Conservation (phyloP, 2,888 invertebrate species). For the Stenoptilia bipunctidactyla region DNA sequence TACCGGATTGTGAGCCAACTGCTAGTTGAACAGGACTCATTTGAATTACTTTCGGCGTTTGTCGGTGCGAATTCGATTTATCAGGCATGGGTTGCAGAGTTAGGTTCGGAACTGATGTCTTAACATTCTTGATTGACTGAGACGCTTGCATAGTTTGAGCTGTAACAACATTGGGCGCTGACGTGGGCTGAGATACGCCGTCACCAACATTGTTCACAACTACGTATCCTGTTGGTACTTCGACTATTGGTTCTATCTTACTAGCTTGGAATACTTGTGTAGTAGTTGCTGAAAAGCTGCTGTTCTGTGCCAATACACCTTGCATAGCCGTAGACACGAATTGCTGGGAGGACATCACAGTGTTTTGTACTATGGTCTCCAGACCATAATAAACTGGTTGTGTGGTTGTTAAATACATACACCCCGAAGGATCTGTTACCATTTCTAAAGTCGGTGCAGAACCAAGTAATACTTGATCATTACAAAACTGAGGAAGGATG, state of each 20-base stretch:
- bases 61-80: conserved; percentile 44
- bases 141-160: conserved; percentile 54
- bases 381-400: conserved; percentile 87
- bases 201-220: conserved; percentile 75
- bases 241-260: conserved; percentile 85
- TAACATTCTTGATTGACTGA: conserved; percentile 47
- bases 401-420: conserved; percentile 73
- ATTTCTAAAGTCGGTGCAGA: conserved; percentile 74
- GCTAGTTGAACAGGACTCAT: conserved; percentile 43
- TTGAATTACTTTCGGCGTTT: conserved; percentile 58
- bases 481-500: conserved; percentile 61
- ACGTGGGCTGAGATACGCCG: conserved; percentile 41
- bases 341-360: conserved; percentile 91
- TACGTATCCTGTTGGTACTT: conserved; percentile 79
- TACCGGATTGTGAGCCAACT: conserved; percentile 38
- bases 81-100: conserved; percentile 62
- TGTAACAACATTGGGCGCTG: conserved; percentile 52
- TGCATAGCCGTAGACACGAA: conserved; percentile 86
- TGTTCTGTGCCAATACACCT: conserved; percentile 83
- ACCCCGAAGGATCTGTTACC: conserved; percentile 72
- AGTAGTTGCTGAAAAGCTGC: conserved; percentile 86
- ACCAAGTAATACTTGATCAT: conserved; percentile 74
- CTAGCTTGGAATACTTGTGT: conserved; percentile 89
- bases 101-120: conserved; percentile 52
- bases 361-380: conserved; percentile 89